Conservation (phyloP, 1,140 invertebrate species). For the Calliphora vicina region DNA sequence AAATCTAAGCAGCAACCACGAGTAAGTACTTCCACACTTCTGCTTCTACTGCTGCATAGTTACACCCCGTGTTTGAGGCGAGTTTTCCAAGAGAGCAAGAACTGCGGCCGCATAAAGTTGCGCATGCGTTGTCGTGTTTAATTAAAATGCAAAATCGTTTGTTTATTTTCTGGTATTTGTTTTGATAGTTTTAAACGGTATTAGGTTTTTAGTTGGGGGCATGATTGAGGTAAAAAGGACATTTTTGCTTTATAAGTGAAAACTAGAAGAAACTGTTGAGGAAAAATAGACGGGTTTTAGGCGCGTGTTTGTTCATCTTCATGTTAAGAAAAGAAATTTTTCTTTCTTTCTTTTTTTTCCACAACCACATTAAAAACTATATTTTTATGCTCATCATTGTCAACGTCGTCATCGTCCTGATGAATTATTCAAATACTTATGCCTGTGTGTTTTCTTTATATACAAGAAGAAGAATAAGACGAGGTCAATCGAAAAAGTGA, state of each 20-base stretch:
- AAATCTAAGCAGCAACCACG: not conserved
- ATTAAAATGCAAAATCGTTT: slow-evolving; percentile 6
- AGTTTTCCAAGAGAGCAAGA: not conserved
- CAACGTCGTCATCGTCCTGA: not conserved
- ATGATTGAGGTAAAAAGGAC: too few relatives aligned
- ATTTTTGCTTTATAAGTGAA: too few relatives aligned
- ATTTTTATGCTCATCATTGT: not conserved
- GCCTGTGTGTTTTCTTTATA: not conserved
- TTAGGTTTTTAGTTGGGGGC: not conserved
- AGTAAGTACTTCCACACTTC: not conserved
- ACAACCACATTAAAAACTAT: not conserved
- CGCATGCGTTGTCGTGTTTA: slow-evolving; percentile 51
- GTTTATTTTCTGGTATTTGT: not conserved
- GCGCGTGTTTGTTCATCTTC: not conserved
- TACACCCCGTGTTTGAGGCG: not conserved
- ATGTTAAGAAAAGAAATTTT: not conserved
- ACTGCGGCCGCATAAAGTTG: not conserved
- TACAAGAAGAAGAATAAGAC: too few relatives aligned
- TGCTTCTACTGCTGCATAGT: not conserved
- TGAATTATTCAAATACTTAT: not conserved
- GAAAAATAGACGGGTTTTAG: not conserved
- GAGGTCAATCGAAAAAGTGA: too few relatives aligned
- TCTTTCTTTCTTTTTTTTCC: not conserved
- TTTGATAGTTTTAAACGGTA: not conserved
- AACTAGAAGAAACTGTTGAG: too few relatives aligned